phyloP scores from a whole-genome alignment of 2,888 invertebrate genomes.

The Mechanitis mazaeus region DNA sequence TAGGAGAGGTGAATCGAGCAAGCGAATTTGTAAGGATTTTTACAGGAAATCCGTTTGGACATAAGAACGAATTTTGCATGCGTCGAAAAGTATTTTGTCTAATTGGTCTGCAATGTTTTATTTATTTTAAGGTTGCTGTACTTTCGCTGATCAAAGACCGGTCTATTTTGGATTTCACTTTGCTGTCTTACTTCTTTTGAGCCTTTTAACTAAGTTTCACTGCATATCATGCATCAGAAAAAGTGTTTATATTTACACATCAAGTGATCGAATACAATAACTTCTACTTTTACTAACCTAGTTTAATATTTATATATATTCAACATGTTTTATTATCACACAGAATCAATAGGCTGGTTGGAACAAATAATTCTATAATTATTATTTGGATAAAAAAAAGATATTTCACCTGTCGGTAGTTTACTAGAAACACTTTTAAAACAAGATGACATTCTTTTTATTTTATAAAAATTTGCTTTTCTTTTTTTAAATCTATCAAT shows the following conservation, averaged over 20 bases:
- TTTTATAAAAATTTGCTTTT: too few species aligned
- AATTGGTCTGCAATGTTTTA: conserved; percentile 26
- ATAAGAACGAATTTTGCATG: conserved; percentile 27
- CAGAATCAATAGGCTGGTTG: too few species aligned
- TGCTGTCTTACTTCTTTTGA: conserved; percentile 18
- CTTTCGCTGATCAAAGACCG: conserved; percentile 24
- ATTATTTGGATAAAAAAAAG: too few species aligned
- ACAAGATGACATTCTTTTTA: too few species aligned
- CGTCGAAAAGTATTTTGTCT: conserved; percentile 24
- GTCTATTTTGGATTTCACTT: conserved; percentile 19
- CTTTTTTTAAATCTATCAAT: too few species aligned
- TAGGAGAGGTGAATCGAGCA: conserved; percentile 23
- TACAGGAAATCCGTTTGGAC: conserved; percentile 16
- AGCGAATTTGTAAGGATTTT: conserved; percentile 24
- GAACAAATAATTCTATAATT: too few species aligned
- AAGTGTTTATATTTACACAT: not conserved
- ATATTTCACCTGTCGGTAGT: too few species aligned
- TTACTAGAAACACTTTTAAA: too few species aligned
- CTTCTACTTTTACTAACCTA: too few species aligned
- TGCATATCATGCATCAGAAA: not conserved
- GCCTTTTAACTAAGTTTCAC: conserved; percentile 18
- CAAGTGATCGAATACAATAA: too few species aligned
- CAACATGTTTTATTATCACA: too few species aligned
- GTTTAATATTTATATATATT: too few species aligned
- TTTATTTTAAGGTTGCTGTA: conserved; percentile 22